Conservation (phyloP, 2,797 vertebrate species). For the Anableps anableps region DNA sequence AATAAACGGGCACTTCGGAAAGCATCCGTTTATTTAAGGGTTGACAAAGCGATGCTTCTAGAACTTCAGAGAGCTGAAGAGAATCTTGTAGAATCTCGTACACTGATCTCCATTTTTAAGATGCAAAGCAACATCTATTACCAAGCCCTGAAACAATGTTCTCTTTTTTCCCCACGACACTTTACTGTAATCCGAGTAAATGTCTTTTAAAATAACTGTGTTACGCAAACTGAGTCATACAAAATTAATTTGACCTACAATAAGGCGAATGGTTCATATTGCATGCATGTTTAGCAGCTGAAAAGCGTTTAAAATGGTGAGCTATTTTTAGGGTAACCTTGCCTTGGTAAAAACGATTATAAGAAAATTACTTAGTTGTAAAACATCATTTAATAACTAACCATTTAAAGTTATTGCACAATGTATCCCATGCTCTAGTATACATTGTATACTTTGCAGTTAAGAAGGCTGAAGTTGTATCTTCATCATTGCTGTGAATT, state of each 20-base stretch:
- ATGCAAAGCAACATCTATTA: not conserved
- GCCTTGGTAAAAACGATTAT: not conserved
- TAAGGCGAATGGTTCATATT: not conserved
- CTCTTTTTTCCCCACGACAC: not conserved
- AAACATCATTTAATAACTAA: not conserved
- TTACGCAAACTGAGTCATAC: not conserved
- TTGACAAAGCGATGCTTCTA: not conserved
- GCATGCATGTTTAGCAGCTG: not conserved
- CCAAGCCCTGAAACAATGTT: not conserved
- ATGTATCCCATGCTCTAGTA: not conserved
- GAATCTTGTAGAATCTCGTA: not conserved
- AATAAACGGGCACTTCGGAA: not conserved
- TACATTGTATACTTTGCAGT: not conserved
- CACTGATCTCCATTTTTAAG: not conserved
- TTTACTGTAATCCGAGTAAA: not conserved
- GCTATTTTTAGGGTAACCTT: not conserved
- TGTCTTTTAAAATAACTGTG: not conserved
- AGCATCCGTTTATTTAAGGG: not conserved
- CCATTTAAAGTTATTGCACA: not conserved
- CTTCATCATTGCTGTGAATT: not conserved
- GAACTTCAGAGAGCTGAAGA: not conserved
- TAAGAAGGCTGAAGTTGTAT: not conserved
- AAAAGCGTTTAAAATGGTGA: not conserved
- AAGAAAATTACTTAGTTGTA: not conserved
- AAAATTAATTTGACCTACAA: too few relatives aligned